A percentile compares a stretch with the other conserved stretches of the same genome.
These are phyloP conservation scores for Latrodectus elegans DNA, from an alignment of 2,888 invertebrate species.

Conservation along the genomic window DNA sequence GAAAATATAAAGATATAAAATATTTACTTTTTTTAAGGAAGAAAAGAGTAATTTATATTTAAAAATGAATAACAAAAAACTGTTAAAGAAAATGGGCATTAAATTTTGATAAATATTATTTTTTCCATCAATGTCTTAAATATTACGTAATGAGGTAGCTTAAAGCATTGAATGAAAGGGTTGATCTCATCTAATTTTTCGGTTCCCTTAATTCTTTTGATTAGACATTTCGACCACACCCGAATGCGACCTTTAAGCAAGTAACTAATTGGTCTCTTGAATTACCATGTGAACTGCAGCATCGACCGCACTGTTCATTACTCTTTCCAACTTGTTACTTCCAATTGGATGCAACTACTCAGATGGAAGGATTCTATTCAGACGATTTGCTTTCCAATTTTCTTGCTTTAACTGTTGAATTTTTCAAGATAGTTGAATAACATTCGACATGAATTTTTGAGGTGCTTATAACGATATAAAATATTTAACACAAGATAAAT, in stretches of 20 bases:
- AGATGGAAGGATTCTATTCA: background rate
- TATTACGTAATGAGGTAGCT: constrained; percentile 38
- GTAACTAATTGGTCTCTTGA: constrained; percentile 20
- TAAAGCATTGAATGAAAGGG: constrained; percentile 5
- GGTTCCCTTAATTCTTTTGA: constrained; percentile 42
- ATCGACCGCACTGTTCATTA: background rate
- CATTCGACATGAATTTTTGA: background rate
- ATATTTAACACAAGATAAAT: background rate
- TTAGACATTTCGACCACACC: constrained; percentile 50
- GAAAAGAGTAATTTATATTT: no score
- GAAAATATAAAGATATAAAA: no score
- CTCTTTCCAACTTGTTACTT: constrained; percentile 29
- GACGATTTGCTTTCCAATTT: background rate
- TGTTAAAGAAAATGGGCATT: no score
- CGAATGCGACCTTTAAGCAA: constrained; percentile 33
- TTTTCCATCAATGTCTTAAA: no score
- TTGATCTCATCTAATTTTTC: background rate
- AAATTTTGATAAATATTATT: no score
- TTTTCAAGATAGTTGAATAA: background rate
- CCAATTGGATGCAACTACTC: background rate
- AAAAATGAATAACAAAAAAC: no score
- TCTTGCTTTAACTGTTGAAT: background rate
- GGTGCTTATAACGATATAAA: background rate
- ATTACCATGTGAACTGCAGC: background rate
- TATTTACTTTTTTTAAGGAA: no score